Conservation (phyloP, 2,113 vertebrate species). For the Porphyrio hochstetteri region DNA sequence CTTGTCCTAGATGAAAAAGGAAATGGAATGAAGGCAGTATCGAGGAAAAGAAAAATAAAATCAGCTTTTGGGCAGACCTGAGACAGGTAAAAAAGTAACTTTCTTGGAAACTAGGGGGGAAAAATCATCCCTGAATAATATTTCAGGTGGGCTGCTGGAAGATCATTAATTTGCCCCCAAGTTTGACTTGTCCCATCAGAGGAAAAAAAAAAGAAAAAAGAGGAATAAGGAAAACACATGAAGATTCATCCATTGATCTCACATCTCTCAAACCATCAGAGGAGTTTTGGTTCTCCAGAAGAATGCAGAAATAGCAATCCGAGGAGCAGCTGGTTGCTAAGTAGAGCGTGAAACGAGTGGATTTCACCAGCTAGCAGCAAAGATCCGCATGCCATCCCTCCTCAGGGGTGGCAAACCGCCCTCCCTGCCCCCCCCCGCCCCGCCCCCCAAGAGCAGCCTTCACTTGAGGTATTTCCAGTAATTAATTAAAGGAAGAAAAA, state of each 20-base stretch:
- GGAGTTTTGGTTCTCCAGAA: not conserved
- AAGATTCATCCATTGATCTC: not conserved
- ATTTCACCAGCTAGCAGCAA: not conserved
- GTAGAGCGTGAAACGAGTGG: not conserved
- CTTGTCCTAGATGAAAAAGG: constrained; percentile 85
- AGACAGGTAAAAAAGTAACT: not conserved
- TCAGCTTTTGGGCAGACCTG: not conserved
- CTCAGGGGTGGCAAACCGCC: not conserved
- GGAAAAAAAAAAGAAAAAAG: not conserved
- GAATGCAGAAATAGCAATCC: not conserved
- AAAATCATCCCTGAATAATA: not conserved
- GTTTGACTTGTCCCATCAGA: not conserved
- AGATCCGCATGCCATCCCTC: not conserved
- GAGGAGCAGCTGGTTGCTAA: not conserved
- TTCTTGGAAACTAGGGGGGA: not conserved
- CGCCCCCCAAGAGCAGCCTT: not conserved
- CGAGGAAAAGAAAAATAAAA: not conserved
- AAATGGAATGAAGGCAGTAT: not conserved
- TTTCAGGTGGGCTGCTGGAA: not conserved
- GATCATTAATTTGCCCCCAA: not conserved
- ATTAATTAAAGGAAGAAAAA: not conserved
- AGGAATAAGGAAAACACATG: rapidly evolving
- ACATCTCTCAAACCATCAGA: not conserved
- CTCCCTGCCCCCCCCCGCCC: too few species aligned
- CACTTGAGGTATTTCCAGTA: not conserved